A percentile compares a stretch with the other conserved stretches of the same genome.
Conservation (phyloP, 2,797 vertebrate genomes). For the Gouania willdenowi region DNA sequence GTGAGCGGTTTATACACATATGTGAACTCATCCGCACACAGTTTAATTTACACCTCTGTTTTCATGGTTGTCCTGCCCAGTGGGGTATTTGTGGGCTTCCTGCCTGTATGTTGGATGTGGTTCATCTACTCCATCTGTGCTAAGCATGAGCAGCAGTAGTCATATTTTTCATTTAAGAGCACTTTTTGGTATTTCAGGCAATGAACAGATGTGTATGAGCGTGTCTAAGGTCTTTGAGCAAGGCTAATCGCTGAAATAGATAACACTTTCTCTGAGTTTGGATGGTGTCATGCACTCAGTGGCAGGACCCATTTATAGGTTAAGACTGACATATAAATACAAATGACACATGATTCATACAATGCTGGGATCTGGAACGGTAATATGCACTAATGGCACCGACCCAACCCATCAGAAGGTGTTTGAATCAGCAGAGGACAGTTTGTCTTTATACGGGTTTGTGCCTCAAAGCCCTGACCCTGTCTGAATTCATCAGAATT, state of each 20-base stretch:
- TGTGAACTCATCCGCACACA: background rate
- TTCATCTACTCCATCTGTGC: conserved; percentile 49
- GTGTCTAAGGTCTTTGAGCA: conserved; percentile 8
- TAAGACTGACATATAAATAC: conserved; percentile 12
- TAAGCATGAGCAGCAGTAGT: conserved; percentile 34
- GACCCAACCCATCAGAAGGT: conserved; percentile 7
- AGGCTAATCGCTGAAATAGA: conserved; percentile 8
- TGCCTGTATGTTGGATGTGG: conserved; percentile 52
- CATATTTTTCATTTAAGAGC: conserved; percentile 53
- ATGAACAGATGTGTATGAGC: conserved; percentile 23
- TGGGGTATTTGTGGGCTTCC: conserved; percentile 67
- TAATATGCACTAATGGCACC: conserved; percentile 32
- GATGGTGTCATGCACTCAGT: background rate
- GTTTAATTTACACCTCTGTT: conserved; percentile 47
- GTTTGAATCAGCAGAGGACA: conserved; percentile 9
- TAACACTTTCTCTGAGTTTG: conserved; percentile 12
- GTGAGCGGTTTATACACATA: conserved; percentile 16
- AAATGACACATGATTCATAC: conserved; percentile 14
- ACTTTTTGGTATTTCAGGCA: conserved; percentile 35
- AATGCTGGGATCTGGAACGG: conserved; percentile 2
- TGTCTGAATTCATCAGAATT: conserved; percentile 15
- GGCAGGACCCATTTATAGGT: background rate
- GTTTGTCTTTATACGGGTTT: conserved; percentile 9
- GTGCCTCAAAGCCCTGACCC: conserved; percentile 2
- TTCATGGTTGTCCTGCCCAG: conserved; percentile 36